A percentile compares a stretch with the other conserved stretches of the same genome.
Evolutionary conservation across 2,797 vertebrate species (phyloP).

Genomic region (Ciconia nigra): DNA sequence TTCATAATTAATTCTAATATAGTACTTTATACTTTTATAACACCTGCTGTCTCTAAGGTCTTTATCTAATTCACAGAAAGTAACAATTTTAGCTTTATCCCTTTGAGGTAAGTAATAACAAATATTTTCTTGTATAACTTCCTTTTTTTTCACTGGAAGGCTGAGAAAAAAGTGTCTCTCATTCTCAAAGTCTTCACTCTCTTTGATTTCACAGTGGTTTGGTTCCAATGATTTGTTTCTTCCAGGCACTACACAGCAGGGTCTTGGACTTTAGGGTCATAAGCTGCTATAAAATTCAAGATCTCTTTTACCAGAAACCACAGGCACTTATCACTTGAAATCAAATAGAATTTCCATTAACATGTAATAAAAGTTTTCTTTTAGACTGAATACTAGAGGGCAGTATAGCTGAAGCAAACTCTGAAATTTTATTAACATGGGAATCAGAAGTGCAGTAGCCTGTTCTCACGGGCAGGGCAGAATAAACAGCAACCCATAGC

Average conservation of each 20-base stretch:
- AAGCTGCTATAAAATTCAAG: background rate
- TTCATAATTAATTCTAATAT: background rate
- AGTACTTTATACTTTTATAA: background rate
- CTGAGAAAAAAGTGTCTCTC: background rate
- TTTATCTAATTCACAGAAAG: background rate
- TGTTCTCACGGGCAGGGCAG: background rate
- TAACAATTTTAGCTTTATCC: background rate
- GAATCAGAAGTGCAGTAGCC: background rate
- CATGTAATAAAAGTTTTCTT: background rate
- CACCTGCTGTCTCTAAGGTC: background rate
- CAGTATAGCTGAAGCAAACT: constrained; percentile 6
- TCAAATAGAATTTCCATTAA: background rate
- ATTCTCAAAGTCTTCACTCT: background rate
- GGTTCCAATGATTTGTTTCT: background rate
- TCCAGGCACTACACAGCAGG: background rate
- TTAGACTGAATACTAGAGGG: background rate
- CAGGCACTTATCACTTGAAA: background rate
- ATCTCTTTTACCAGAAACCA: background rate
- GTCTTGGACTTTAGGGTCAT: background rate
- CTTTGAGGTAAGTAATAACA: background rate
- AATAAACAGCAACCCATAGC: background rate
- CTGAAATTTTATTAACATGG: background rate
- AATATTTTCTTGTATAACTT: background rate
- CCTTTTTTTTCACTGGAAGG: background rate
- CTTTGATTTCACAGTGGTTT: background rate